A percentile compares a stretch with the other conserved stretches of the same genome.
phyloP scores from a whole-genome alignment of 2,888 invertebrate genomes.

The Blastobasis lacticolella region DNA sequence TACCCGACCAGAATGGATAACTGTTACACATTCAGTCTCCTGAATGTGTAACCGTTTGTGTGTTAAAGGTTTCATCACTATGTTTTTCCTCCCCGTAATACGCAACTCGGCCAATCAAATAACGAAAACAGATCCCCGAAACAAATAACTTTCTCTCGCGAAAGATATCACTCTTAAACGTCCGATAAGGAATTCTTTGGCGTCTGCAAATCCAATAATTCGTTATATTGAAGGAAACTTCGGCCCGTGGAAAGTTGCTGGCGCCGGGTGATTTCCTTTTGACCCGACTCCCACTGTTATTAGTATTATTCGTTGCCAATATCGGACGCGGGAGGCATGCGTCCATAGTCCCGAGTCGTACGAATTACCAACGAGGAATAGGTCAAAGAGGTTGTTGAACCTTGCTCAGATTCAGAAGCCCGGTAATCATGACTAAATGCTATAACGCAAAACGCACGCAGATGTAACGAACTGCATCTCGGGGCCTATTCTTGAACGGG shows the following conservation, averaged over 20 bases:
- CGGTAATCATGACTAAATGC: too few species aligned
- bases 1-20: too few species aligned
- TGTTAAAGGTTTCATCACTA: neutral
- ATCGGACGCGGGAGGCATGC: conserved; percentile 9
- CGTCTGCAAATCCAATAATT: conserved; percentile 43
- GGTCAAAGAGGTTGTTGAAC: too few species aligned
- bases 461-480: too few species aligned
- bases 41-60: too few species aligned
- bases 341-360: too few species aligned
- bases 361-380: too few species aligned
- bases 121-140: conserved; percentile 23
- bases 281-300: conserved; percentile 30
- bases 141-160: conserved; percentile 26
- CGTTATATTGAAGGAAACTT: conserved; percentile 43
- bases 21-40: too few species aligned
- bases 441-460: too few species aligned
- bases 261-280: conserved; percentile 34
- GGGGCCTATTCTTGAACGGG: too few species aligned
- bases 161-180: conserved; percentile 46
- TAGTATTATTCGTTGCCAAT: conserved; percentile 33
- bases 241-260: conserved; percentile 28
- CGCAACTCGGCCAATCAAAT: conserved; percentile 18
- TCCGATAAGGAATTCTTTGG: conserved; percentile 39
- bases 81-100: neutral
- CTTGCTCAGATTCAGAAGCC: too few species aligned